Conservation (phyloP, 2,888 invertebrate genomes). For the Busseola fusca region DNA sequence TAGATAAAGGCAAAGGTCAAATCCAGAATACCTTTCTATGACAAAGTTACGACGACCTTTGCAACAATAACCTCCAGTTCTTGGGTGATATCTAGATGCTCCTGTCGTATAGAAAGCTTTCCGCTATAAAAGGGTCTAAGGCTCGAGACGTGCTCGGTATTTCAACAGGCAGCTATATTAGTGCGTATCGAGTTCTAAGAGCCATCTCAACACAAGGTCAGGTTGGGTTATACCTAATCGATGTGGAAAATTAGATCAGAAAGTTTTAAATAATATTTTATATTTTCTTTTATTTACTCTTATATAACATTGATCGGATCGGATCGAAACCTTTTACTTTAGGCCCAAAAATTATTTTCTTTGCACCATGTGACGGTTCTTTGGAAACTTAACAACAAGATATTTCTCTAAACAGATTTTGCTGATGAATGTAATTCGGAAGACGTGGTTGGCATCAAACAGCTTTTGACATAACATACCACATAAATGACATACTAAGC, state of each 20-base stretch:
- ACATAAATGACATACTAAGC: conserved; percentile 4
- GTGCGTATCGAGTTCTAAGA: conserved; percentile 22
- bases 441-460: neutral
- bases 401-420: neutral
- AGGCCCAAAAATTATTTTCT: neutral
- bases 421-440: neutral
- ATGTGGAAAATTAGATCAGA: conserved; percentile 24
- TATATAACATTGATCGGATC: neutral
- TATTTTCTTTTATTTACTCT: conserved; percentile 1
- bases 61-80: conserved; percentile 50
- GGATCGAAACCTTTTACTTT: conserved; percentile 14
- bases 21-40: conserved; percentile 56
- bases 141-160: conserved; percentile 45
- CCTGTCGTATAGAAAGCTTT: conserved; percentile 20
- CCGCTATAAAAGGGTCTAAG: conserved; percentile 26
- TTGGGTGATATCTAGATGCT: conserved; percentile 37
- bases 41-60: conserved; percentile 58
- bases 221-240: conserved; percentile 14
- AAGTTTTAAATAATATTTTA: conserved; percentile 13
- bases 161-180: conserved; percentile 35
- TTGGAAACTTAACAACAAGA: neutral
- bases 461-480: neutral
- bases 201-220: conserved; percentile 29
- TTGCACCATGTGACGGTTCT: neutral
- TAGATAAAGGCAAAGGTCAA: conserved; percentile 67